phyloP scores from a whole-genome alignment of 1,140 invertebrate genomes.

The Bombus balteatus region DNA sequence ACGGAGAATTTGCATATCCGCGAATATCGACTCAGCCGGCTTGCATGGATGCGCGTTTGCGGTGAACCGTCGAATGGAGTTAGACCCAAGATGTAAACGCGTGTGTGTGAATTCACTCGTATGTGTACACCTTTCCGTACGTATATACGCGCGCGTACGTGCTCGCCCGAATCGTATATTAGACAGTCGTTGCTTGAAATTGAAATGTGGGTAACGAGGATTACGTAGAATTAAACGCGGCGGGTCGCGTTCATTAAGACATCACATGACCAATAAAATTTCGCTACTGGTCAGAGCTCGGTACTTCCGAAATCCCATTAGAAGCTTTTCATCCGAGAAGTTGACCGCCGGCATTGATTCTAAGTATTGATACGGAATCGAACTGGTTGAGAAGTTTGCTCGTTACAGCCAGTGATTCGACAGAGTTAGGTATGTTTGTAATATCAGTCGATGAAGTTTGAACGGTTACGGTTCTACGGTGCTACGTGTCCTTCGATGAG shows the following conservation, averaged over 20 bases:
- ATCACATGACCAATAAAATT: conserved; percentile 32
- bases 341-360: background rate
- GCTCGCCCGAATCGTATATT: background rate
- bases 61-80: conserved; percentile 38
- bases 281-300: background rate
- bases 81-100: background rate
- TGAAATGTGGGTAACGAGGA: conserved; percentile 37
- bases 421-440: too few species aligned
- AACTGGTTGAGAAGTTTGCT: conserved; percentile 9
- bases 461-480: background rate
- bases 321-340: background rate
- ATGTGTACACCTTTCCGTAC: too few species aligned
- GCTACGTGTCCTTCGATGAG: background rate
- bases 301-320: background rate
- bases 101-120: background rate
- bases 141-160: background rate
- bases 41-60: conserved; percentile 31
- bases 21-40: conserved; percentile 35
- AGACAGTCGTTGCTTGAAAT: conserved; percentile 4
- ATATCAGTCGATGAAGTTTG: background rate
- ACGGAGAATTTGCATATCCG: conserved; percentile 48
- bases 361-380: background rate
- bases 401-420: conserved; percentile 5
- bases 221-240: conserved; percentile 8
- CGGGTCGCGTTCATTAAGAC: conserved; percentile 1